phyloP scores from a whole-genome alignment of 2,113 vertebrate genomes.

The Hippocampus zosterae region DNA sequence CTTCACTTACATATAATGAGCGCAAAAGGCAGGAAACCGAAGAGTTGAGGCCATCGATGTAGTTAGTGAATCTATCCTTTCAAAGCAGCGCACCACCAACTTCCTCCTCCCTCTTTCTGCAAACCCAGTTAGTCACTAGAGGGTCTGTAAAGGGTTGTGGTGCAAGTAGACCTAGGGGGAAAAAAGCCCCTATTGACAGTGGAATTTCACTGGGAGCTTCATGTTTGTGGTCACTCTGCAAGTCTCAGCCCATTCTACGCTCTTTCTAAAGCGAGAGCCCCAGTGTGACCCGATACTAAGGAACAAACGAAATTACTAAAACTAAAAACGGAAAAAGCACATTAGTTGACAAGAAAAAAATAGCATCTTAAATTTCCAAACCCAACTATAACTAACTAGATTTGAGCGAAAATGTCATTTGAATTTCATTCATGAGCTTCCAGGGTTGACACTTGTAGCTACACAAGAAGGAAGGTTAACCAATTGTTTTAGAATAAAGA shows the following conservation, averaged over 20 bases:
- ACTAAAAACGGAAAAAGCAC: no score
- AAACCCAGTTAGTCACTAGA: conserved; percentile 32
- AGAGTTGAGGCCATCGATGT: neutral
- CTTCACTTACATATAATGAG: neutral
- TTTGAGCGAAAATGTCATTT: no score
- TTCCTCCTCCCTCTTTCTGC: conserved; percentile 21
- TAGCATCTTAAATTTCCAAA: no score
- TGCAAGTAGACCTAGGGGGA: conserved; percentile 35
- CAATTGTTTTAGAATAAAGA: no score
- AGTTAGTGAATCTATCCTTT: neutral
- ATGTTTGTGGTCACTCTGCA: conserved; percentile 43
- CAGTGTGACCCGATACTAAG: conserved; percentile 29
- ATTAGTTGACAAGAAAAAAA: no score
- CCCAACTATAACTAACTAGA: no score
- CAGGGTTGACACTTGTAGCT: no score
- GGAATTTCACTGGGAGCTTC: conserved; percentile 47
- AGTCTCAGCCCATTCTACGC: conserved; percentile 27
- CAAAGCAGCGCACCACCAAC: conserved; percentile 2
- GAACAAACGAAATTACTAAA: no score
- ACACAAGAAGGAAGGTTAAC: no score
- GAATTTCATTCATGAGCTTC: no score
- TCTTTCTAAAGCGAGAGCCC: conserved; percentile 19
- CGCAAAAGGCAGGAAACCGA: neutral
- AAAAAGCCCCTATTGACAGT: conserved; percentile 60
- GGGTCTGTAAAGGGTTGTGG: conserved; percentile 46